These are phyloP conservation scores for Hylomyscus alleni DNA, from an alignment of 2,797 vertebrate genomes.

Conservation along the genomic window DNA sequence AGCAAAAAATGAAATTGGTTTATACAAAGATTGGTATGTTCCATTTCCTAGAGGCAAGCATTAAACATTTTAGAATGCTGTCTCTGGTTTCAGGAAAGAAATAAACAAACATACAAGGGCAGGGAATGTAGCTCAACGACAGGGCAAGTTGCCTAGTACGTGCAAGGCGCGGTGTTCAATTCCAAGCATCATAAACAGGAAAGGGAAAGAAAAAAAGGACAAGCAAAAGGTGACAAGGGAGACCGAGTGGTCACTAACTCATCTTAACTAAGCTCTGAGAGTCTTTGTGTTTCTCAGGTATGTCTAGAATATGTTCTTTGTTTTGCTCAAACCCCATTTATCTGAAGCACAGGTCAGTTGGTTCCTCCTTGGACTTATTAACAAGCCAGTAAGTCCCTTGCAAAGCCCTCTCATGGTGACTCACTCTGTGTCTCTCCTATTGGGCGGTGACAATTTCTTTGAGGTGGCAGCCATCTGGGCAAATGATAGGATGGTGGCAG, in stretches of 20 bases:
- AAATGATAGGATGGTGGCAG: background rate
- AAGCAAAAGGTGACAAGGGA: too few species aligned
- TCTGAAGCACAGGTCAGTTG: constrained; percentile 23
- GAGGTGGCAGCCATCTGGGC: background rate
- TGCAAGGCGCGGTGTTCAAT: background rate
- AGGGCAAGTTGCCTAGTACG: background rate
- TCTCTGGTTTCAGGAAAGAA: constrained; percentile 39
- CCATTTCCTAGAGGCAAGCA: constrained; percentile 50
- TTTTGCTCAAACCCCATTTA: constrained; percentile 52
- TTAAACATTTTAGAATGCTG: constrained; percentile 53
- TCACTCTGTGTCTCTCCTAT: background rate
- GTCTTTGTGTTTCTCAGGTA: constrained; percentile 39
- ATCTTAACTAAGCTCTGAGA: constrained; percentile 50
- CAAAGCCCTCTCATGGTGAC: background rate
- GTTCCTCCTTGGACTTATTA: constrained; percentile 13
- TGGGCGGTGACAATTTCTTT: background rate
- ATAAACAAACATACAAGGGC: background rate
- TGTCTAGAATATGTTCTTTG: constrained; percentile 58
- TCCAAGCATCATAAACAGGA: background rate
- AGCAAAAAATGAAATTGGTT: background rate
- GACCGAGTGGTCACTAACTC: background rate
- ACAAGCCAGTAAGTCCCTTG: constrained; percentile 15
- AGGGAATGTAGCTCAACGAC: background rate
- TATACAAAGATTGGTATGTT: constrained; percentile 54
- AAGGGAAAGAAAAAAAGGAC: background rate